Conservation (phyloP, 2,888 invertebrate species). For the Adela reaumurella region DNA sequence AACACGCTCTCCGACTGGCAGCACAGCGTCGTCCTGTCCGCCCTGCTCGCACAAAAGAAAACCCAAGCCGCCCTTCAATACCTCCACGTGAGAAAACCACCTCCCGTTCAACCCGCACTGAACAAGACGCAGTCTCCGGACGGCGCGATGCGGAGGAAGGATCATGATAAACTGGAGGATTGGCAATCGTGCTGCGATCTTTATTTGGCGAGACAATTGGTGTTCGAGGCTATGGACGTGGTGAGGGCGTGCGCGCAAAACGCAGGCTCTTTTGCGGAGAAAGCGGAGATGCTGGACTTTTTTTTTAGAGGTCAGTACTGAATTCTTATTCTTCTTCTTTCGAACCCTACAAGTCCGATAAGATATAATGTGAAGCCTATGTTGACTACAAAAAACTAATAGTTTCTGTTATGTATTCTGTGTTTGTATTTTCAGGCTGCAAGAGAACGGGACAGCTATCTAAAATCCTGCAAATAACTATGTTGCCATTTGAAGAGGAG, state of each 20-base stretch:
- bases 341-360: too few relatives aligned
- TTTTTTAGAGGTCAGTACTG: slow-evolving; percentile 57
- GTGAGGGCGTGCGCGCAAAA: slow-evolving; percentile 53
- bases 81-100: slow-evolving; percentile 58
- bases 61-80: slow-evolving; percentile 69
- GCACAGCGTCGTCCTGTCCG: slow-evolving; percentile 64
- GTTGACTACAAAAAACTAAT: too few relatives aligned
- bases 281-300: slow-evolving; percentile 51
- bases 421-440: slow-evolving; percentile 36
- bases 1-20: slow-evolving; percentile 66
- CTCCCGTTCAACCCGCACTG: slow-evolving; percentile 39
- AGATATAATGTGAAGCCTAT: too few relatives aligned
- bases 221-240: slow-evolving; percentile 64
- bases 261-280: slow-evolving; percentile 25
- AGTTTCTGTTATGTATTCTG: too few relatives aligned
- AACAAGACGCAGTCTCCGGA: too few relatives aligned
- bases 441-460: slow-evolving; percentile 53
- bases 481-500: slow-evolving; percentile 63
- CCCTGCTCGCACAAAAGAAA: slow-evolving; percentile 65
- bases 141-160: slow-evolving; percentile 15
- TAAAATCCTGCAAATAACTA: slow-evolving; percentile 59
- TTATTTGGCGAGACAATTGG: slow-evolving; percentile 60
- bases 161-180: slow-evolving; percentile 41
- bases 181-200: slow-evolving; percentile 56
- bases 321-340: too few relatives aligned